Evolutionary conservation across 2,113 vertebrate species (phyloP).

Genomic region (Strigops habroptila): DNA sequence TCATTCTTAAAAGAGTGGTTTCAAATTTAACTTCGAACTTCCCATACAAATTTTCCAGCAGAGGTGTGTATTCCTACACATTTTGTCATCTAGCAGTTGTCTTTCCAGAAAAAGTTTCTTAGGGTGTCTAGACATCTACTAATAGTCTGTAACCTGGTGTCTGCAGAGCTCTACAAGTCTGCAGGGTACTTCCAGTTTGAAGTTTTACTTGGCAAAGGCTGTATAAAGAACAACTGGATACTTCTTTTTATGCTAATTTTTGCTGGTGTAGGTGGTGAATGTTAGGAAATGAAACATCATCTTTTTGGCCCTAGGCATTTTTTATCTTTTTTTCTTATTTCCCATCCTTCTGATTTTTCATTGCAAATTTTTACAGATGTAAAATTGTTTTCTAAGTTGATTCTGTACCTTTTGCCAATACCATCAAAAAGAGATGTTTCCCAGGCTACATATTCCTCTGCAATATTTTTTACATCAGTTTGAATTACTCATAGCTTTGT

Average conservation of each 20-base stretch:
- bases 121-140: neutral
- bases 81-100: neutral
- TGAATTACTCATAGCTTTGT: neutral
- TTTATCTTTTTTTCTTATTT: neutral
- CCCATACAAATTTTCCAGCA: neutral
- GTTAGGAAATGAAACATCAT: neutral
- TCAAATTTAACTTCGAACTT: neutral
- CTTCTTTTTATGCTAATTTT: neutral
- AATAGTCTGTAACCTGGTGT: neutral
- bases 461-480: neutral
- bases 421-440: neutral
- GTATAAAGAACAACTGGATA: neutral
- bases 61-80: neutral
- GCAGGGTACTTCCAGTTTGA: rapidly evolving
- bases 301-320: neutral
- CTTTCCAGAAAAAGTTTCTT: neutral
- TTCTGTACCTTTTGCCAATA: neutral
- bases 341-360: neutral
- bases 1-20: neutral
- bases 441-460: neutral
- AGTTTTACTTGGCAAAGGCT: neutral
- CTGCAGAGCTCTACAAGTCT: neutral
- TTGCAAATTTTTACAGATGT: neutral
- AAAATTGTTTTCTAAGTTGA: neutral
- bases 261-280: neutral